phyloP scores from a whole-genome alignment of 2,113 vertebrate genomes.

The Paradoxurus hermaphroditus region DNA sequence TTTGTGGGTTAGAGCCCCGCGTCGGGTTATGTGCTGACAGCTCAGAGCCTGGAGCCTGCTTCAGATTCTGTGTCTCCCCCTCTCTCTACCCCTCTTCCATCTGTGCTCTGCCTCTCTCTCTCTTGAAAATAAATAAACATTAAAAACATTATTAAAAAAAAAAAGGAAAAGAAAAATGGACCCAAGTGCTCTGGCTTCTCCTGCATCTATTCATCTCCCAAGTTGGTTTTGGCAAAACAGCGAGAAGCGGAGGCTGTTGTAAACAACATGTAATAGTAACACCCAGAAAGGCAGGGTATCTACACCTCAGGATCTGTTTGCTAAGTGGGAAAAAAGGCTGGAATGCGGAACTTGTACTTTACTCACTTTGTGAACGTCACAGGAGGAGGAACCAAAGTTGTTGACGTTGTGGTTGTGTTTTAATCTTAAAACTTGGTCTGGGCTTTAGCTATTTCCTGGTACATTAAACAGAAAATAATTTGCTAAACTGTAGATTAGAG shows the following conservation, averaged over 20 bases:
- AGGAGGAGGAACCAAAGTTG: not conserved
- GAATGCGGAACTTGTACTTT: not conserved
- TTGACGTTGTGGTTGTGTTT: not conserved
- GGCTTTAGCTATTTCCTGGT: not conserved
- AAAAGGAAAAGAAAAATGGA: not conserved
- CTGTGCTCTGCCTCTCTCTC: too few species aligned
- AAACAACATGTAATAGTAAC: not conserved
- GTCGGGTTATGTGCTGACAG: too few species aligned
- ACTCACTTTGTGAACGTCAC: not conserved
- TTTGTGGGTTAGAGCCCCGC: too few species aligned
- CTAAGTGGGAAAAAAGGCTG: not conserved
- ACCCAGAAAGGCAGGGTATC: not conserved
- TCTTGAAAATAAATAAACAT: too few species aligned
- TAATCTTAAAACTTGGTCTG: not conserved
- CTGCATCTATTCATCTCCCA: not conserved
- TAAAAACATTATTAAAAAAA: too few species aligned
- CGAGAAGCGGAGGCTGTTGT: not conserved
- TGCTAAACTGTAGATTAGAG: not conserved
- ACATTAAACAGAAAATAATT: not conserved
- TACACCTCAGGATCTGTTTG: not conserved
- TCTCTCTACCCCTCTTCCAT: too few species aligned
- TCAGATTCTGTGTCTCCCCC: too few species aligned
- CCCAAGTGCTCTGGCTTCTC: not conserved
- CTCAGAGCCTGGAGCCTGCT: too few species aligned
- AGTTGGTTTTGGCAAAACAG: not conserved